These are phyloP conservation scores for Bufo bufo DNA, from an alignment of 2,113 vertebrate genomes.

Conservation along the genomic window DNA sequence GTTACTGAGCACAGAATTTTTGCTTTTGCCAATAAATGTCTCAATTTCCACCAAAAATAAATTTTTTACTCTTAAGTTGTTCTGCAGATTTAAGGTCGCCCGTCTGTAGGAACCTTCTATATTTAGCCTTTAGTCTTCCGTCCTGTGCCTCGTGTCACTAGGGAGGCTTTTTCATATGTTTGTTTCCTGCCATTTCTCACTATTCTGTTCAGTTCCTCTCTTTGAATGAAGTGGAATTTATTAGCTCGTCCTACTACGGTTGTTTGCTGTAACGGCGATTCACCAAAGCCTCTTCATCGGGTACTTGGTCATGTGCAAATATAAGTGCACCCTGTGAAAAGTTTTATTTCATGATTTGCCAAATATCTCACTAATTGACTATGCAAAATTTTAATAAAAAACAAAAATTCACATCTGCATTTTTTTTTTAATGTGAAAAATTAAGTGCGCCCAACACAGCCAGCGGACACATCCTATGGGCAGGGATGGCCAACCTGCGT, in stretches of 20 bases:
- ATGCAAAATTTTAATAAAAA: no score
- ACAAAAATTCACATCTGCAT: no score
- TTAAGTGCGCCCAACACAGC: no score
- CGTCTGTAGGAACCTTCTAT: constrained; percentile 13
- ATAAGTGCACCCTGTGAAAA: no score
- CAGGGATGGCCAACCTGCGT: no score
- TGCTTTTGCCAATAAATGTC: neutral
- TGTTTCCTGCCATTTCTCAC: constrained; percentile 22
- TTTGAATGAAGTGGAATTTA: neutral
- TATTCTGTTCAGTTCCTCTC: constrained; percentile 29
- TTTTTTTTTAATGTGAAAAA: no score
- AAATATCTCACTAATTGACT: no score
- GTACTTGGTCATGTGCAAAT: no score
- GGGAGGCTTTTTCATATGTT: neutral
- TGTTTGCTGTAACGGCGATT: neutral
- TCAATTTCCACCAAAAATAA: neutral
- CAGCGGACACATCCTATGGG: no score
- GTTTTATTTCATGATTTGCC: no score
- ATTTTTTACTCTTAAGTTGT: neutral
- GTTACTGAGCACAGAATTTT: no score
- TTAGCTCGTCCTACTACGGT: no score
- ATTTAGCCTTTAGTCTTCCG: constrained; percentile 38
- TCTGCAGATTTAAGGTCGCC: neutral
- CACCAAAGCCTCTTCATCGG: neutral
- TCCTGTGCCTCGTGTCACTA: constrained; percentile 5